phyloP scores from a whole-genome alignment of 2,888 invertebrate species.

The Cheilosia vernalis region DNA sequence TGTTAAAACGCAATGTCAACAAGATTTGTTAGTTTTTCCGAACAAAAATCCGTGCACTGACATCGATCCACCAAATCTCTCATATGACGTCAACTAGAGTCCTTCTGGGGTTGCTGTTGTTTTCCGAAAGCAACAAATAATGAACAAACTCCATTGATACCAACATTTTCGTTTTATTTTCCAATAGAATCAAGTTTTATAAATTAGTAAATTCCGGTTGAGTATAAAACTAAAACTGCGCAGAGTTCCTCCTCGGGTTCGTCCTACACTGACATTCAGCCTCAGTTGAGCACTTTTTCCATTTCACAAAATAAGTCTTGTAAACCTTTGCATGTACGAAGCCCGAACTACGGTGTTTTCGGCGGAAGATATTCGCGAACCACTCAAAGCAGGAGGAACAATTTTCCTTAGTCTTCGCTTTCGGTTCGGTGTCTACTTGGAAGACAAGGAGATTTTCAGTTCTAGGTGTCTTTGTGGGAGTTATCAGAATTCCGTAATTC shows the following conservation, averaged over 20 bases:
- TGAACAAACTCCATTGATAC: not conserved
- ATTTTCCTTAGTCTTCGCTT: not conserved
- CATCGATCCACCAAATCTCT: no score
- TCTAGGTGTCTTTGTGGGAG: constrained; percentile 56
- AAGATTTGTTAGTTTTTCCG: no score
- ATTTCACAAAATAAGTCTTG: constrained; percentile 81
- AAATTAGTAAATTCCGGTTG: not conserved
- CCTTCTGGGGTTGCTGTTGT: no score
- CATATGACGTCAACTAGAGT: no score
- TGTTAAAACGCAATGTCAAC: no score
- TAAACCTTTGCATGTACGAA: constrained; percentile 79
- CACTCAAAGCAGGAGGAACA: constrained; percentile 49
- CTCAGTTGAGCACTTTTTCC: constrained; percentile 80
- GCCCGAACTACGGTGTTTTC: not conserved
- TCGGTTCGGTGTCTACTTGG: constrained; percentile 59
- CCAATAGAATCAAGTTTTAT: not conserved
- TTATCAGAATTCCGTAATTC: constrained; percentile 71
- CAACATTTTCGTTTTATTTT: constrained; percentile 32
- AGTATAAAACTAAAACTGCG: not conserved
- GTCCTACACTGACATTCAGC: not conserved
- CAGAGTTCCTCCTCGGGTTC: constrained; percentile 24
- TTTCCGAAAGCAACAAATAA: no score
- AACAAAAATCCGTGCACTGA: no score
- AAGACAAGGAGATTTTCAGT: constrained; percentile 64
- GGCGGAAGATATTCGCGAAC: constrained; percentile 33